phyloP scores from a whole-genome alignment of 2,113 vertebrate genomes.

The Rhadina sibilatrix region DNA sequence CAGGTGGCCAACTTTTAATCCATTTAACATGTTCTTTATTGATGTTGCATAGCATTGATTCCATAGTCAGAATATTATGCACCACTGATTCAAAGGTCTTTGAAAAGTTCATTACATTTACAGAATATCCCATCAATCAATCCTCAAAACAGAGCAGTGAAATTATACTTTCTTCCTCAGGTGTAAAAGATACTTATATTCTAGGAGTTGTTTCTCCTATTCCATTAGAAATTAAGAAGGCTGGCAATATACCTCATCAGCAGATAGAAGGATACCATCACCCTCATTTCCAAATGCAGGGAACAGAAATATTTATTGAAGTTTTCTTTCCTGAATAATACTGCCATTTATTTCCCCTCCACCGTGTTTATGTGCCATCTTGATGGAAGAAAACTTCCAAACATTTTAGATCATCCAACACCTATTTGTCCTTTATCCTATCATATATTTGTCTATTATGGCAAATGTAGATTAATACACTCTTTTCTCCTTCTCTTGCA shows the following conservation, averaged over 20 bases:
- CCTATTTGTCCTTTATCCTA: background rate
- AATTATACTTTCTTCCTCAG: background rate
- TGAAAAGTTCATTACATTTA: background rate
- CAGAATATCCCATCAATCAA: background rate
- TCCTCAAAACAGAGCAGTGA: background rate
- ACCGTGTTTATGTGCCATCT: background rate
- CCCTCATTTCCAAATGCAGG: background rate
- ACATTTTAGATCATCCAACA: background rate
- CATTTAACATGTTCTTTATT: background rate
- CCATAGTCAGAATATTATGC: background rate
- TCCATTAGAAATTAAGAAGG: background rate
- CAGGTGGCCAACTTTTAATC: background rate
- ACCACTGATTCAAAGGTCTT: slow-evolving; percentile 10
- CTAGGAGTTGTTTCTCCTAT: background rate
- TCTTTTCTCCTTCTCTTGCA: background rate
- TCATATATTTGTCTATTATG: background rate
- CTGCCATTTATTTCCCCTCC: background rate
- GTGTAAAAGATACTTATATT: background rate
- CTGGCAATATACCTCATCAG: background rate
- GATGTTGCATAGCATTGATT: background rate
- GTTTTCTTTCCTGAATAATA: background rate
- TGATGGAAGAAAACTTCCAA: background rate
- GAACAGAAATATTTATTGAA: background rate
- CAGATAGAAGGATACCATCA: background rate
- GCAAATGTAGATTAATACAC: background rate